Base-by-base conservation (phyloP, 2,797 vertebrate genomes). In the Emydoidea blandingii region DNA sequence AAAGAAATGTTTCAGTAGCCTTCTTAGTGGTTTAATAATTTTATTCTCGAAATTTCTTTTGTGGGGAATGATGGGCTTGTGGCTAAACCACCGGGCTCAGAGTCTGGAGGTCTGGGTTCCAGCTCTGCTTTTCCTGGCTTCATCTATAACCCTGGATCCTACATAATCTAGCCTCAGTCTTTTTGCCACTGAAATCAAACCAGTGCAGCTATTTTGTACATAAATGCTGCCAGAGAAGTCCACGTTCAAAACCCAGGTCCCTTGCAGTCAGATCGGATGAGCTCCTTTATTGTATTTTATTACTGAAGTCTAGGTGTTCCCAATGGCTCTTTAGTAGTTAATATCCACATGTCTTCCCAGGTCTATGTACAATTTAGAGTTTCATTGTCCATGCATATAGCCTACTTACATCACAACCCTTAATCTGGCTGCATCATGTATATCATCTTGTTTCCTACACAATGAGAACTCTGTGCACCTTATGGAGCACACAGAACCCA, bases 391-490 rank as follows among this genome's bases (percentile, higher is more conserved):
- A 76, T 76, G 27, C 41, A 44, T 8, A 25, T 8, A 29, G 41
- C 25, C 23, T 47, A 29, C 44, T 76, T 23, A 23, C 37, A 72
- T 21, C 37, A 23, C 68, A 72, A 23, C 68, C n/a, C 68, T 72
- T 41, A 72, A 41, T 72, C 37, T 68, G 56, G 56, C 23, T 34
- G 57, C 29, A 62, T 68, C 91, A 68, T 91, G 84, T 2, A 1
- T 59, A 91, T 86, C 57, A 86, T 74, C 62, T 93, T 79, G 81
- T 72, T 80, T 83, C 41, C 57, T 62, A 81, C 87, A 87, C 90
- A 94, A 79, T 34, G 74, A 82, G 81, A 89, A 97, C 86, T 87
- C 85, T 88, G 85, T 83, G 90, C 3, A 8, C 34, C 52, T 44
- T 81, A 82, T 65, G 44, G 29, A 84, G 83, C 89, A 96, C 47